These are phyloP conservation scores for Troides aeacus DNA, from an alignment of 2,888 invertebrate genomes.

Conservation along the genomic window DNA sequence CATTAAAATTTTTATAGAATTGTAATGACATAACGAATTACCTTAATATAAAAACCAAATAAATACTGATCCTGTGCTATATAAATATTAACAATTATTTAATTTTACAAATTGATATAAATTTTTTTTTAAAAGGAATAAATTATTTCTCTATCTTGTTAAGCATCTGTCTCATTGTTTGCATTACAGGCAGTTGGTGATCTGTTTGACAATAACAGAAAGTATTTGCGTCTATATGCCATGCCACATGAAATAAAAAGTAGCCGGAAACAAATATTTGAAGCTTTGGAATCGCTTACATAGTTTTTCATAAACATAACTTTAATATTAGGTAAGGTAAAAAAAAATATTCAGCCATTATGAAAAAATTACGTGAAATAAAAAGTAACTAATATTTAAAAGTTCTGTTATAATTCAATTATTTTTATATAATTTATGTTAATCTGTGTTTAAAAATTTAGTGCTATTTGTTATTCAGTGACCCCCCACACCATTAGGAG, in stretches of 20 bases:
- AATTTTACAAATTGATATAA: conserved; percentile 11
- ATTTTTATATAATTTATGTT: conserved; percentile 22
- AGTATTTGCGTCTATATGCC: conserved; percentile 56
- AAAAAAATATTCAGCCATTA: conserved; percentile 9
- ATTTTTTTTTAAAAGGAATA: background rate
- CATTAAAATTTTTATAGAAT: background rate
- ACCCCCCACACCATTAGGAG: conserved; percentile 19
- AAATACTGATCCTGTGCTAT: background rate
- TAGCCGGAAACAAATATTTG: conserved; percentile 60
- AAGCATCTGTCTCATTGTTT: conserved; percentile 62
- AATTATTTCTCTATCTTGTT: conserved; percentile 26
- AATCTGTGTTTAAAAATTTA: conserved; percentile 18
- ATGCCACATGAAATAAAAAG: conserved; percentile 53
- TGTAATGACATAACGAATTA: background rate
- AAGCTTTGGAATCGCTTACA: conserved; percentile 36
- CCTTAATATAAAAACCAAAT: background rate
- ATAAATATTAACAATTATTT: conserved; percentile 1
- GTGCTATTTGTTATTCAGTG: conserved; percentile 12
- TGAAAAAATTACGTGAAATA: conserved; percentile 12
- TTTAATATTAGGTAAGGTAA: conserved; percentile 35
- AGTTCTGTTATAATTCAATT: conserved; percentile 17
- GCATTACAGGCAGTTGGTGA: conserved; percentile 79
- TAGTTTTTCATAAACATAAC: conserved; percentile 23
- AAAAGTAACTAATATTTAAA: conserved; percentile 8
- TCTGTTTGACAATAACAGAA: conserved; percentile 69